These are phyloP conservation scores for Dasypus novemcinctus DNA, from an alignment of 2,113 vertebrate genomes.

Conservation along the genomic window DNA sequence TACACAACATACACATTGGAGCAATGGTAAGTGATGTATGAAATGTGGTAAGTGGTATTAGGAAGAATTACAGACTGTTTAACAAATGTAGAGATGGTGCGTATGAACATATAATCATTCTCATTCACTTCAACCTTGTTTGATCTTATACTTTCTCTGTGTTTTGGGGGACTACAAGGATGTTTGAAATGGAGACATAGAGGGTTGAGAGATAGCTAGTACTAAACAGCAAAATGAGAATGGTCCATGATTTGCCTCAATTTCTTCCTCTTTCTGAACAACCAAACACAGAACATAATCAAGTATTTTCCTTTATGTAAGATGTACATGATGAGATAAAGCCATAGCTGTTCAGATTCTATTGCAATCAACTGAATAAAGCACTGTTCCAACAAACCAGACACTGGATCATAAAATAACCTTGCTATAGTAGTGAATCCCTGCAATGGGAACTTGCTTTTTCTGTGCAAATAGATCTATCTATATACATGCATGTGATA, in stretches of 20 bases:
- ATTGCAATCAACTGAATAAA: neutral
- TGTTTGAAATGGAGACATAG: neutral
- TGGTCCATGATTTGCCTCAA: neutral
- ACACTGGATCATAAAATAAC: neutral
- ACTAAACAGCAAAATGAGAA: neutral
- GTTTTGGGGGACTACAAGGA: neutral
- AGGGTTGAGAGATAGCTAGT: neutral
- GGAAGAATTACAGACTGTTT: neutral
- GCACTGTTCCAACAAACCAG: neutral
- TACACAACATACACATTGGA: neutral
- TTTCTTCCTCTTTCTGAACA: slow-evolving; percentile 24
- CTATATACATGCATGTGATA: neutral
- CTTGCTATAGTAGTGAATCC: neutral
- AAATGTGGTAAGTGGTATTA: neutral
- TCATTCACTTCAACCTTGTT: neutral
- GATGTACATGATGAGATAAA: neutral
- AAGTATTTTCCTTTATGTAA: neutral
- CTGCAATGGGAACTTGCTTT: neutral
- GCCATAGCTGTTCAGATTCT: neutral
- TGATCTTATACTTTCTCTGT: neutral
- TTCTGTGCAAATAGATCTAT: neutral
- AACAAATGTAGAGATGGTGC: neutral
- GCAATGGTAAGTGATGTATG: neutral
- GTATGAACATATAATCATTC: neutral
- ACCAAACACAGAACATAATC: neutral